Base-by-base conservation (phyloP, 2,113 vertebrate genomes). In the Thalassoma bifasciatum region DNA sequence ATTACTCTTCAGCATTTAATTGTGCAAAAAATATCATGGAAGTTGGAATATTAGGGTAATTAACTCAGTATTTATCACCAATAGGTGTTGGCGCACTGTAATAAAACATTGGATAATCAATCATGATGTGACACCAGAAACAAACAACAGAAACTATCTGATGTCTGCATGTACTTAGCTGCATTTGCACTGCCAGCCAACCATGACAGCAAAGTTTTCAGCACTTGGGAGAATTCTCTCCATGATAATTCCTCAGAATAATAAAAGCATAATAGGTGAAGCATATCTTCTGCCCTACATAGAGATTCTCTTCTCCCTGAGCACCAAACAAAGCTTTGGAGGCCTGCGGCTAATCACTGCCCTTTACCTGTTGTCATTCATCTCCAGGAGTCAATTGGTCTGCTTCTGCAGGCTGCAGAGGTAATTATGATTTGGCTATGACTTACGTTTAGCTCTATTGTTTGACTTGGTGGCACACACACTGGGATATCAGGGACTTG, bases 351-450 rank as follows among this genome's bases (percentile, higher is more conserved):
- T 91, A 90, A 91, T 91, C 85, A 82, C 85, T 89, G 90, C 73
- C 89, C 81, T 85, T 90, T 90, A 90, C 87, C 87, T 91, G 88
- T 84, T 84, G 85, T 88, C 83, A 84, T 88, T 88, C 91, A 88
- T 89, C 86, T 89, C 63, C 70, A 82, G 54, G 75, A 89, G 88
- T 86, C 90, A 91, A 88, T 85, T 82, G 85, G 87, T 79, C 85
- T 88, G 89, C 77, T 87, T 85, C 86, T 72, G 82, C 66, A 47
- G 81, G 90, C 91, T 85, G 79, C 85, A 85, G 83, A 86, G 86
- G 86, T 91, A 93, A 92, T 92, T 91, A 91, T 71, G 42, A 82
- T 90, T 90, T 91, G 87, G 88, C 89, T 83, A 79, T 79, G 87
- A 84, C 86, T 90, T 78, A 75, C 46, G 66, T 83, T 77, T 79